A percentile compares a stretch with the other conserved stretches of the same genome.
These are phyloP conservation scores for Melanaphis sacchari DNA, from an alignment of 1,140 invertebrate genomes.

Conservation along the genomic window DNA sequence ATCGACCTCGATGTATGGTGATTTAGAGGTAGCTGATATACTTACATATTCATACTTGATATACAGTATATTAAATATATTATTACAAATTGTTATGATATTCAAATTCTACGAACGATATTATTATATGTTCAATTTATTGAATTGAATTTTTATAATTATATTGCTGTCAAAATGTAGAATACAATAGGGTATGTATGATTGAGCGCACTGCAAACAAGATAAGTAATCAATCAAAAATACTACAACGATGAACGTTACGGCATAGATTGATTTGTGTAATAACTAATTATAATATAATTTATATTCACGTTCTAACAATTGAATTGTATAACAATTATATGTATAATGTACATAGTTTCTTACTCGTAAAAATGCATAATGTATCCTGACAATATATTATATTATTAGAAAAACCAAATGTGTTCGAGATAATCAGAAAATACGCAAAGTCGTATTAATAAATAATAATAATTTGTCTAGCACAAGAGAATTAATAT, in stretches of 20 bases:
- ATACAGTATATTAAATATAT: neutral
- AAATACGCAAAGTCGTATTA: neutral
- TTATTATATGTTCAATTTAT: neutral
- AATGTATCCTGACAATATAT: neutral
- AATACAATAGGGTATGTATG: neutral
- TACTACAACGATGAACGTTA: neutral
- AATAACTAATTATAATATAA: neutral
- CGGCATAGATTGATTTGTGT: neutral
- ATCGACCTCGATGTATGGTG: neutral
- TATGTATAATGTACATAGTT: neutral
- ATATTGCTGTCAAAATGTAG: neutral
- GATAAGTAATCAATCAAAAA: neutral
- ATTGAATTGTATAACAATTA: neutral
- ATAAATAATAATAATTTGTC: slow-evolving; percentile 2
- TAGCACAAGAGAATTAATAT: neutral
- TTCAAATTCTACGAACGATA: neutral
- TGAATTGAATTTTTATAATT: neutral
- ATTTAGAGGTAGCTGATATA: too few relatives aligned
- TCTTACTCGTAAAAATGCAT: neutral
- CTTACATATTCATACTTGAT: neutral
- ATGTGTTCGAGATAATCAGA: neutral
- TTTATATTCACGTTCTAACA: neutral
- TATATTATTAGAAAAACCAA: neutral
- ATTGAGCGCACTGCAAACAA: neutral
- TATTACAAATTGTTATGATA: neutral